Percentiles rank a stretch among this genome's conserved stretches.
Evolutionary conservation across 2,888 invertebrate species (phyloP).

Genomic region (Melanostoma scalare): DNA sequence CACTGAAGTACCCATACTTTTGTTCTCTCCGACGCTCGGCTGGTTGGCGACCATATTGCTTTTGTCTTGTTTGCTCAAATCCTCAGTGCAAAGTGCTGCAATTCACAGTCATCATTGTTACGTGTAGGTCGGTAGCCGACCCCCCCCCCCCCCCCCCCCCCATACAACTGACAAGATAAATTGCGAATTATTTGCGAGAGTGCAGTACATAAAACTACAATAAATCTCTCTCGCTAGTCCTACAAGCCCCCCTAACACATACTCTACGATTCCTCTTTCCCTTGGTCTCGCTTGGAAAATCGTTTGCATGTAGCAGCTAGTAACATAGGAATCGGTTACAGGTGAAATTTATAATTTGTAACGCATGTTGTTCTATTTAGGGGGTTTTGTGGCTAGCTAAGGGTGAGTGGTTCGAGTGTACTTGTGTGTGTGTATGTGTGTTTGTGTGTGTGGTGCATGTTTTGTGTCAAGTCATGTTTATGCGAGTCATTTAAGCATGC

Average conservation of each 20-base stretch:
- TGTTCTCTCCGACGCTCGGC: background rate
- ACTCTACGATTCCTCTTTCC: background rate
- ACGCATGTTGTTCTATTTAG: constrained; percentile 75
- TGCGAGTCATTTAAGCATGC: constrained; percentile 70
- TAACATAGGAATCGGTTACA: constrained; percentile 74
- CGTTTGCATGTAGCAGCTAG: constrained; percentile 69
- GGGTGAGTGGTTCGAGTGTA: constrained; percentile 45
- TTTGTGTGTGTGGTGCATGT: constrained; percentile 40
- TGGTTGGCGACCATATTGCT: constrained; percentile 58
- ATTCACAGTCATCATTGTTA: constrained; percentile 7
- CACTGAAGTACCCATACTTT: constrained; percentile 7
- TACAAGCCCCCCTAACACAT: background rate
- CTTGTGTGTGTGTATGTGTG: background rate
- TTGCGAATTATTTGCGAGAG: constrained; percentile 71
- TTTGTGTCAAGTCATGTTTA: constrained; percentile 71
- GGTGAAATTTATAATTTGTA: constrained; percentile 81
- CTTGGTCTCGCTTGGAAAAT: constrained; percentile 34
- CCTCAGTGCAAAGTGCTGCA: constrained; percentile 60
- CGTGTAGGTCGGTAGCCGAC: background rate
- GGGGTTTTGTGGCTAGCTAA: constrained; percentile 8
- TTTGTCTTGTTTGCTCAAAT: constrained; percentile 66
- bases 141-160: constrained; percentile 10
- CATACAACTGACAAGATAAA: constrained; percentile 67
- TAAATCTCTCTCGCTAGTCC: constrained; percentile 62
- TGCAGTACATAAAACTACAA: constrained; percentile 73